Percentiles rank a stretch among this genome's conserved stretches.
phyloP scores from a whole-genome alignment of 2,113 vertebrate genomes.

The Dascyllus trimaculatus region DNA sequence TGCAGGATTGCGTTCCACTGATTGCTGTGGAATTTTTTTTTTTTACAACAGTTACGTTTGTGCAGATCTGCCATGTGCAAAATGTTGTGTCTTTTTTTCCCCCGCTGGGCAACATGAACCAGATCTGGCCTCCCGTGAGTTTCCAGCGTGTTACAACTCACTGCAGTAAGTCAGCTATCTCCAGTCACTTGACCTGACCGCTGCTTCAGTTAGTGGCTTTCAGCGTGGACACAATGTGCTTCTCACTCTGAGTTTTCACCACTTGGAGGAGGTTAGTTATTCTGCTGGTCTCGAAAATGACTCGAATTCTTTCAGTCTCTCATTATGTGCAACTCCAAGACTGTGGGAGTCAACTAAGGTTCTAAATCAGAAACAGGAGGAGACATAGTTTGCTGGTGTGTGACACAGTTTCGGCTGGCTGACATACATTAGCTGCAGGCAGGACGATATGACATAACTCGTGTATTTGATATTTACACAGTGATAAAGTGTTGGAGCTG shows the following conservation, averaged over 20 bases:
- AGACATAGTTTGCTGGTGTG: background rate
- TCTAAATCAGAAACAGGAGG: background rate
- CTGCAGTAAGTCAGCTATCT: conserved; percentile 42
- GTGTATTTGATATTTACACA: conserved; percentile 18
- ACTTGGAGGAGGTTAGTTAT: background rate
- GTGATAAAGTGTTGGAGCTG: conserved; percentile 17
- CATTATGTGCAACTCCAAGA: background rate
- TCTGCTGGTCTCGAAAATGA: background rate
- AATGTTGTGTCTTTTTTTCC: conserved; percentile 8
- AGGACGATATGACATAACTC: conserved; percentile 28
- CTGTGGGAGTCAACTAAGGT: background rate
- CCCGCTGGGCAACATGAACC: conserved; percentile 11
- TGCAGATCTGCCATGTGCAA: conserved; percentile 8
- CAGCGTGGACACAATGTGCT: background rate
- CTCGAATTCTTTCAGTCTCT: background rate
- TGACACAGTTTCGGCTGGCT: conserved; percentile 37
- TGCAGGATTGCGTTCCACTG: conserved; percentile 8
- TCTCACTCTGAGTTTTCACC: background rate
- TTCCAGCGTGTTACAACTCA: conserved; percentile 24
- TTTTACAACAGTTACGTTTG: background rate
- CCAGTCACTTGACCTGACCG: conserved; percentile 22
- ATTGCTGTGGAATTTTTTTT: conserved; percentile 33
- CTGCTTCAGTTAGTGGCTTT: background rate
- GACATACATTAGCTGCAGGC: conserved; percentile 36
- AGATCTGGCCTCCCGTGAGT: conserved; percentile 11